Percentiles rank a stretch among this genome's conserved stretches.
Conservation (phyloP, 1,140 invertebrate genomes). For the Lethrus apterus region DNA sequence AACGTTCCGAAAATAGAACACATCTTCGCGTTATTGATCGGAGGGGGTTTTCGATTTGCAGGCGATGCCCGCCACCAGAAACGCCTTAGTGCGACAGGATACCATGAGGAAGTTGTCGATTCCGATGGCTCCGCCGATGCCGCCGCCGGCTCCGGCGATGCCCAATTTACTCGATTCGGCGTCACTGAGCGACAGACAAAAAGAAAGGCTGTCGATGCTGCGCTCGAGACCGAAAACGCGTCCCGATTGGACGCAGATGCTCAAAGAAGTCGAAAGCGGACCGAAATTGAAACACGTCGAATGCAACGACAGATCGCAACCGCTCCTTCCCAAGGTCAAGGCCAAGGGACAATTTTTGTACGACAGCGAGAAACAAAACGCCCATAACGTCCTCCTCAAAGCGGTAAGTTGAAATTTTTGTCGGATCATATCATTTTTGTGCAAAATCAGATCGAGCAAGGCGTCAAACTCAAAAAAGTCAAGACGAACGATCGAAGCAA, state of each 20-base stretch:
- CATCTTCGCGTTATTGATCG: no score
- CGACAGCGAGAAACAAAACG: conserved; percentile 67
- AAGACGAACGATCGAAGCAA: conserved; percentile 80
- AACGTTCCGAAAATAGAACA: no score
- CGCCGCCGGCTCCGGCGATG: conserved; percentile 57
- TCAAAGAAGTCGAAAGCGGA: conserved; percentile 80
- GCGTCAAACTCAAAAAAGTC: conserved; percentile 67
- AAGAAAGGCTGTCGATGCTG: conserved; percentile 52
- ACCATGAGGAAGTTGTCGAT: conserved; percentile 38
- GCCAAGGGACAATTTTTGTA: conserved; percentile 69
- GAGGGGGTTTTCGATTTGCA: background rate
- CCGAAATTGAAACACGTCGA: conserved; percentile 69
- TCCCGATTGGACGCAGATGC: conserved; percentile 82
- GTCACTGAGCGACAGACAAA: conserved; percentile 45
- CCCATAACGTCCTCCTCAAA: conserved; percentile 73
- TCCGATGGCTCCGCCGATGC: conserved; percentile 61
- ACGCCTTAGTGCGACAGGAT: conserved; percentile 31
- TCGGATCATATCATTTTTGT: no score
- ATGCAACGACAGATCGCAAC: conserved; percentile 67
- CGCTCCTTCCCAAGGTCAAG: conserved; percentile 57
- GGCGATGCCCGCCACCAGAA: conserved; percentile 27
- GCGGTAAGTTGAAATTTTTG: conserved; percentile 50
- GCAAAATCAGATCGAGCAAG: conserved; percentile 59
- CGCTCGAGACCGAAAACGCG: conserved; percentile 65
- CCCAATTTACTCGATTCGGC: conserved; percentile 41